A percentile compares a stretch with the other conserved stretches of the same genome.
Evolutionary conservation across 2,113 vertebrate genomes (phyloP).

Genomic region (Cebus imitator): DNA sequence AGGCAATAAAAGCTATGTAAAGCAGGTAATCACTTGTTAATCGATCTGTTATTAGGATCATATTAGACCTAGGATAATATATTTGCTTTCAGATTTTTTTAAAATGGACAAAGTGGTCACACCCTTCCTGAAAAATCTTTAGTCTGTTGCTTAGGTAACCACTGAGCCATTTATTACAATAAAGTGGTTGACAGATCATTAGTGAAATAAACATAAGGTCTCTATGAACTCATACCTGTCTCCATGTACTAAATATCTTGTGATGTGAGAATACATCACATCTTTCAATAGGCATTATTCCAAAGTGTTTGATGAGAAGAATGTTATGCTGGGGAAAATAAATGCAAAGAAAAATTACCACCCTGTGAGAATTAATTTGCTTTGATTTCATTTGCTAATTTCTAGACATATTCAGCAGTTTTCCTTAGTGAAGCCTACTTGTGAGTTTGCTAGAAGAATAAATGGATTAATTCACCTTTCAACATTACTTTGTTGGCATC

Average conservation of each 20-base stretch:
- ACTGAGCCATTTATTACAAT: conserved; percentile 74
- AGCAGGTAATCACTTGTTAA: conserved; percentile 80
- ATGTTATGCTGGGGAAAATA: conserved; percentile 52
- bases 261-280: conserved; percentile 66
- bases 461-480: not conserved
- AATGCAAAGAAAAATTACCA: conserved; percentile 65
- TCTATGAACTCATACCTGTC: conserved; percentile 56
- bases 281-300: conserved; percentile 20
- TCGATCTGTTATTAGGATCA: conserved; percentile 73
- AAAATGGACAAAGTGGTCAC: conserved; percentile 52
- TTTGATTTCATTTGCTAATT: conserved; percentile 64
- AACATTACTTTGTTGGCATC: conserved; percentile 58
- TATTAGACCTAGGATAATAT: conserved; percentile 53
- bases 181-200: conserved; percentile 76
- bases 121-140: conserved; percentile 40
- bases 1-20: conserved; percentile 68
- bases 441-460: conserved; percentile 2
- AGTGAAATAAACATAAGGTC: conserved; percentile 76
- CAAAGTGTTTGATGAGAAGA: conserved; percentile 27
- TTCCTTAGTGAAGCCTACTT: conserved; percentile 35
- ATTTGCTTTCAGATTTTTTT: conserved; percentile 36
- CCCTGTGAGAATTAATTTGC: conserved; percentile 67
- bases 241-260: conserved; percentile 54
- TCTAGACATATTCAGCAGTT: not conserved
- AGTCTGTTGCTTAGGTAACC: conserved; percentile 62